A percentile compares a stretch with the other conserved stretches of the same genome.
Evolutionary conservation across 2,888 invertebrate species (phyloP).

Genomic region (Folsomia candida): DNA sequence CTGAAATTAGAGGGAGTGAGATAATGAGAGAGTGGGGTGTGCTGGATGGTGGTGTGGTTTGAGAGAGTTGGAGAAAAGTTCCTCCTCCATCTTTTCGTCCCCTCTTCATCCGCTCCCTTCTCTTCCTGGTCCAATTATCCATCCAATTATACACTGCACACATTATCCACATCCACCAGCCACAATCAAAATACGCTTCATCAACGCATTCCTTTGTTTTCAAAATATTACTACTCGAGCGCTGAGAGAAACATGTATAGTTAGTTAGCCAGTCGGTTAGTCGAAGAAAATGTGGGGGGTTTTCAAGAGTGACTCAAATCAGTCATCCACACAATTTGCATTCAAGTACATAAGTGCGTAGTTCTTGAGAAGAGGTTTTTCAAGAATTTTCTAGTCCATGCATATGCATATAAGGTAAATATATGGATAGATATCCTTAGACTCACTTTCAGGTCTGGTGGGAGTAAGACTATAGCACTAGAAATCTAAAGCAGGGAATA

Average conservation of each 20-base stretch:
- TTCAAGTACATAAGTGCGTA: too few species aligned
- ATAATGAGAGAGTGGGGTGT: neutral
- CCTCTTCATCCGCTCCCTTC: neutral
- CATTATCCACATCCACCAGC: constrained; percentile 5
- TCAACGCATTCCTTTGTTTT: constrained; percentile 1
- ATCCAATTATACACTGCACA: constrained; percentile 3
- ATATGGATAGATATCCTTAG: too few species aligned
- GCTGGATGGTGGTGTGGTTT: neutral
- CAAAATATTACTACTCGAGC: neutral
- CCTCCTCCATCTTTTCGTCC: neutral
- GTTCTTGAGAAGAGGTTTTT: too few species aligned
- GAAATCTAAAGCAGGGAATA: too few species aligned
- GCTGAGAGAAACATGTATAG: too few species aligned
- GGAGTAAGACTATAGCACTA: too few species aligned
- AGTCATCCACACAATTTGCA: too few species aligned
- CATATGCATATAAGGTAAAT: too few species aligned
- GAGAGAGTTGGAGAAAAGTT: neutral
- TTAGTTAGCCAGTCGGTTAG: too few species aligned
- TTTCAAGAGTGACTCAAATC: neutral
- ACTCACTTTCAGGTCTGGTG: too few species aligned
- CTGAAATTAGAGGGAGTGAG: neutral
- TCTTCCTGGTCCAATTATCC: neutral
- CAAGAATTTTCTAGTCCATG: too few species aligned
- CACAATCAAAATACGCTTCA: constrained; percentile 3
- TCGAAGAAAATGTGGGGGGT: neutral